Conservation (phyloP, 2,797 vertebrate species). For the Petrocephalus schoutedeni region DNA sequence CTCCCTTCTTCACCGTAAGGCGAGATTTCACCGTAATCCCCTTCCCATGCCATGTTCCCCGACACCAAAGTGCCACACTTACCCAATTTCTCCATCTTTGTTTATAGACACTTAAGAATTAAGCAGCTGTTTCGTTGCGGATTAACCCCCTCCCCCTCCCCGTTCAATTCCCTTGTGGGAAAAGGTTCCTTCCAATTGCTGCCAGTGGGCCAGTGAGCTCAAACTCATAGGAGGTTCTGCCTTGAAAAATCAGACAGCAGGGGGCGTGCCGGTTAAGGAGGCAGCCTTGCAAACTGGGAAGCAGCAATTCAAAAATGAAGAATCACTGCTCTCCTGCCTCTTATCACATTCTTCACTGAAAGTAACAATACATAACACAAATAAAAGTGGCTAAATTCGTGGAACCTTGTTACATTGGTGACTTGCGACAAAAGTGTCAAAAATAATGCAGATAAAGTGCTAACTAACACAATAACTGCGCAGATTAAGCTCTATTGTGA, state of each 20-base stretch:
- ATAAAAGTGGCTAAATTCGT: neutral
- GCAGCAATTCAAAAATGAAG: neutral
- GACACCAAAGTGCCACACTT: constrained; percentile 48
- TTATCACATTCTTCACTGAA: neutral
- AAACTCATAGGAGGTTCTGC: neutral
- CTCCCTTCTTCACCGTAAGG: neutral
- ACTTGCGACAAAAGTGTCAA: neutral
- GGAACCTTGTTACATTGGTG: neutral
- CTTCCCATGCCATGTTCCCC: constrained; percentile 19
- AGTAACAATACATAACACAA: neutral
- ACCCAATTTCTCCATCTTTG: neutral
- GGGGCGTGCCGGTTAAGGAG: neutral
- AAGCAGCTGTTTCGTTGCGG: constrained; percentile 15
- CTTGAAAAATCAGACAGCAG: neutral
- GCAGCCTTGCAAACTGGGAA: neutral
- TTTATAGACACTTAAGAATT: constrained; percentile 34
- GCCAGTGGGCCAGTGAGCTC: neutral
- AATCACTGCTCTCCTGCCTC: neutral
- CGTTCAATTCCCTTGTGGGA: constrained; percentile 5
- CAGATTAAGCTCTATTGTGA: neutral
- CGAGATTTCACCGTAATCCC: constrained; percentile 16
- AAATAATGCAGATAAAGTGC: neutral
- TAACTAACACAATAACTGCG: neutral
- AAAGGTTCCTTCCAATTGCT: neutral
- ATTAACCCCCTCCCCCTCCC: constrained; percentile 29